phyloP scores from a whole-genome alignment of 2,113 vertebrate species.

The Actinemys pallida region DNA sequence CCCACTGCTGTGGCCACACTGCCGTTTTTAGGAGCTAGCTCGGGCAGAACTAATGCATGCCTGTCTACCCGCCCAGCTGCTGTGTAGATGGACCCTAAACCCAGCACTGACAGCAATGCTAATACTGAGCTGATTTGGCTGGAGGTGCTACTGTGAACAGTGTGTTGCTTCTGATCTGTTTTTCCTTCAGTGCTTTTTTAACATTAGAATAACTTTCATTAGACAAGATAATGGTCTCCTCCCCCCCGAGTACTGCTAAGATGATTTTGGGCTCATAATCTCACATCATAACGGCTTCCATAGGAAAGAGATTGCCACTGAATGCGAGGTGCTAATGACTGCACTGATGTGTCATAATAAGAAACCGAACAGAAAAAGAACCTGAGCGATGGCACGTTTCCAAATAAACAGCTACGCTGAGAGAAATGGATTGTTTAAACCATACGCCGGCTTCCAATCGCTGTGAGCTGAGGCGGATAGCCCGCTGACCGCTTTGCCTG shows the following conservation, averaged over 20 bases:
- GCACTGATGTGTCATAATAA: background rate
- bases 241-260: background rate
- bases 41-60: too few species aligned
- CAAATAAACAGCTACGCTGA: background rate
- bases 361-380: background rate
- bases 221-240: background rate
- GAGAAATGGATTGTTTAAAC: background rate
- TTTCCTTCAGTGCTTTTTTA: background rate
- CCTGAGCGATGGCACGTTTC: background rate
- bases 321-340: background rate
- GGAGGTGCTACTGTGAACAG: fast-evolving
- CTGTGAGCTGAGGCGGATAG: background rate
- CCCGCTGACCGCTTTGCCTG: background rate
- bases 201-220: background rate
- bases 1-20: too few species aligned
- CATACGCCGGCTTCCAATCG: background rate
- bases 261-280: background rate
- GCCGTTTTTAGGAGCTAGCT: too few species aligned
- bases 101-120: background rate
- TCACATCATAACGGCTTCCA: background rate
- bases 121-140: background rate
- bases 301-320: background rate
- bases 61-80: too few species aligned
- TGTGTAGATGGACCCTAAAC: background rate
- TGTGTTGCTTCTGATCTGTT: background rate